phyloP scores from a whole-genome alignment of 2,797 vertebrate species.

The Protosalanx chinensis region DNA sequence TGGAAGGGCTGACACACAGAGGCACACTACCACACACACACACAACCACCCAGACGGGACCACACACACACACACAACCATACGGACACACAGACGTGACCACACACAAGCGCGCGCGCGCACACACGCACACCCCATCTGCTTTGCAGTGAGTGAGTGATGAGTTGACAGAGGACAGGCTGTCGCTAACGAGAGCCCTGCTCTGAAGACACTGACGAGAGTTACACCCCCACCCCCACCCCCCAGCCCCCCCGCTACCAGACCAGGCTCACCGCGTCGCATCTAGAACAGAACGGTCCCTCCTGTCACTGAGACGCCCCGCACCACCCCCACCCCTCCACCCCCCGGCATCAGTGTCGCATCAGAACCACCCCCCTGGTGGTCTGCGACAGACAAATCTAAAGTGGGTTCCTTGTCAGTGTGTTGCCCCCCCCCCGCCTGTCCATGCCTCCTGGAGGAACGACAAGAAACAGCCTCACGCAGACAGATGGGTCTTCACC shows the following conservation, averaged over 20 bases:
- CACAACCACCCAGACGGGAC: neutral
- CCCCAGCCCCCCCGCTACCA: neutral
- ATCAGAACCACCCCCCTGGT: too few species aligned
- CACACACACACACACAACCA: neutral
- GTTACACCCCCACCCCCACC: constrained; percentile 25
- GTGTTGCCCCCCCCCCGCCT: too few species aligned
- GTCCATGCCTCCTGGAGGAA: neutral
- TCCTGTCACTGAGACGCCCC: constrained; percentile 6
- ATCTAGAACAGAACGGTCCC: constrained; percentile 1
- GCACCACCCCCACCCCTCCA: too few species aligned
- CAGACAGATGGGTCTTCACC: constrained; percentile 1
- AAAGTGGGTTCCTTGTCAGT: neutral
- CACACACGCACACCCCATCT: neutral
- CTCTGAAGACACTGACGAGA: constrained; percentile 36
- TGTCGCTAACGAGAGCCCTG: constrained; percentile 33
- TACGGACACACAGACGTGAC: neutral
- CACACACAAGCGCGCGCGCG: neutral
- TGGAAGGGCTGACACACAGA: too few species aligned
- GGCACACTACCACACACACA: neutral
- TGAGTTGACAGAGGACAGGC: constrained; percentile 40
- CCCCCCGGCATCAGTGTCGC: too few species aligned
- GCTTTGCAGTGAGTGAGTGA: constrained; percentile 17
- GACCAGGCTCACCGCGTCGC: constrained; percentile 14
- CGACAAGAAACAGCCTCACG: constrained; percentile 1
- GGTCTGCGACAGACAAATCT: too few species aligned